phyloP scores from a whole-genome alignment of 2,888 invertebrate species.

The Perizoma affinitatum region DNA sequence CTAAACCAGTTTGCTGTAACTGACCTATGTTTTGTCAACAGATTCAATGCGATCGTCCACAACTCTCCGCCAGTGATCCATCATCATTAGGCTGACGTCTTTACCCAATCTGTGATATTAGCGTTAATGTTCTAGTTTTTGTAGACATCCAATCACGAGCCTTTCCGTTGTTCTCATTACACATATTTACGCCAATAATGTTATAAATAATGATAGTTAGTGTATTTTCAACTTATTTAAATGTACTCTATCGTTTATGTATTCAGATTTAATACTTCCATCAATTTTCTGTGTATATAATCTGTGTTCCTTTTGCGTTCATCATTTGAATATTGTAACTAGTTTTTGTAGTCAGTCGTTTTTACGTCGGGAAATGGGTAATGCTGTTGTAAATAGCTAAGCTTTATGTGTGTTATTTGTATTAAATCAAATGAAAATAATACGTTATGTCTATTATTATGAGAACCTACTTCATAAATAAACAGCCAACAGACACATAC shows the following conservation, averaged over 20 bases:
- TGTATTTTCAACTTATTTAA: slow-evolving; percentile 8
- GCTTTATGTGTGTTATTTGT: slow-evolving; percentile 29
- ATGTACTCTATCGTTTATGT: slow-evolving; percentile 24
- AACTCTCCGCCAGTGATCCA: slow-evolving; percentile 79
- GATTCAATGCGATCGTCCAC: slow-evolving; percentile 81
- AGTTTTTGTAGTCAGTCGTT: slow-evolving; percentile 15
- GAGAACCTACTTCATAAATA: too few species aligned
- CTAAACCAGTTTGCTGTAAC: slow-evolving; percentile 14
- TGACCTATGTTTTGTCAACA: slow-evolving; percentile 54
- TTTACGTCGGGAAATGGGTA: slow-evolving; percentile 33
- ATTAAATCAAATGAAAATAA: slow-evolving; percentile 16
- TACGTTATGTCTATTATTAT: too few species aligned
- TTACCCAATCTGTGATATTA: slow-evolving; percentile 75
- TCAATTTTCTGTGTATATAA: slow-evolving; percentile 19
- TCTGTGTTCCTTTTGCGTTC: slow-evolving; percentile 11
- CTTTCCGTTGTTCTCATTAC: slow-evolving; percentile 57
- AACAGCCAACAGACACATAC: too few species aligned
- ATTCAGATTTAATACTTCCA: slow-evolving; percentile 9
- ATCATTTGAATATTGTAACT: slow-evolving; percentile 4
- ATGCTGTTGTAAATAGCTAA: slow-evolving; percentile 40
- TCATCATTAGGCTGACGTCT: slow-evolving; percentile 68
- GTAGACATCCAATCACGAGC: slow-evolving; percentile 48
- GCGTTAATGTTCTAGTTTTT: slow-evolving; percentile 58
- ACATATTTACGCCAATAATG: slow-evolving; percentile 32
- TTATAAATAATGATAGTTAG: slow-evolving; percentile 4